Evolutionary conservation across 1,140 invertebrate genomes (phyloP).

Genomic region (Solenopsis invicta): DNA sequence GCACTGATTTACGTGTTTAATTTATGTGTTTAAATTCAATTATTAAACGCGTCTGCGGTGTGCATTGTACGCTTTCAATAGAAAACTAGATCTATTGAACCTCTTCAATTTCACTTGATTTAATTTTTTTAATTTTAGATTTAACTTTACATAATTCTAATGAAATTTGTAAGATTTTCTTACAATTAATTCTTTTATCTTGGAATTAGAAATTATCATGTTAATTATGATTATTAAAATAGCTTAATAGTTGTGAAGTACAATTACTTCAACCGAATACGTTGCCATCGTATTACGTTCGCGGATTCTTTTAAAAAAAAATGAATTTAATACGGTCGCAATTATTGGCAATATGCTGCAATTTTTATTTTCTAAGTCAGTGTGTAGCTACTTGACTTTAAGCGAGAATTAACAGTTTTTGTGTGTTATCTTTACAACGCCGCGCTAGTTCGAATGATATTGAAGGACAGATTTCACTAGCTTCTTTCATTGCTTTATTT

Average conservation of each 20-base stretch:
- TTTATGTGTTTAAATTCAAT: not conserved
- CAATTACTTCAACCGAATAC: not conserved
- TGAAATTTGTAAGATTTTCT: not conserved
- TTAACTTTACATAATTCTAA: not conserved
- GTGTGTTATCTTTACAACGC: not conserved
- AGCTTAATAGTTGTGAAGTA: not conserved
- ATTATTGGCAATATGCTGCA: not conserved
- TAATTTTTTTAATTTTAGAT: not conserved
- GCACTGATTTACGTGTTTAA: not conserved
- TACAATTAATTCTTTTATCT: not conserved
- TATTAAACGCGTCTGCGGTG: not conserved
- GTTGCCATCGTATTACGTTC: not conserved
- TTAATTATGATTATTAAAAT: slow-evolving; percentile 8
- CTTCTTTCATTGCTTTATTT: slow-evolving; percentile 22
- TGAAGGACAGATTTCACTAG: slow-evolving; percentile 5
- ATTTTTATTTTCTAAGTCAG: slow-evolving; percentile 12
- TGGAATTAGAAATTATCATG: not conserved
- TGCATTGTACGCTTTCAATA: not conserved
- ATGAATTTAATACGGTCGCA: not conserved
- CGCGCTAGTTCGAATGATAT: slow-evolving; percentile 2
- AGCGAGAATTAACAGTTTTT: not conserved
- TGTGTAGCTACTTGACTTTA: not conserved
- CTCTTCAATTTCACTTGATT: not conserved
- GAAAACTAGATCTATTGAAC: not conserved
- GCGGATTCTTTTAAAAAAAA: not conserved